These are phyloP conservation scores for Apis cerana DNA, from an alignment of 1,140 invertebrate genomes.

Conservation along the genomic window DNA sequence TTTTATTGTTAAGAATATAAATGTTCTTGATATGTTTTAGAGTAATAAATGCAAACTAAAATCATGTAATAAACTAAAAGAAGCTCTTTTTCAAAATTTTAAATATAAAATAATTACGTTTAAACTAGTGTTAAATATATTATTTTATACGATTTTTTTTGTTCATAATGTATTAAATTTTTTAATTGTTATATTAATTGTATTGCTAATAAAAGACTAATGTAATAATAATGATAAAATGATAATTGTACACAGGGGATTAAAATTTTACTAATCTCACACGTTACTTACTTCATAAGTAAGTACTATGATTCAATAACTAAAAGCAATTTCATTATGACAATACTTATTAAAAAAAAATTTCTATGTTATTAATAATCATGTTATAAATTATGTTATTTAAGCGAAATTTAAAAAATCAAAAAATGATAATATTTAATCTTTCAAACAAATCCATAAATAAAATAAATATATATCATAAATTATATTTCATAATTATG, in stretches of 20 bases:
- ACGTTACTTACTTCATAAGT: not conserved
- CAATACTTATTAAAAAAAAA: not conserved
- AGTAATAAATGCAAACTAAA: not conserved
- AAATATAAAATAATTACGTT: constrained; percentile 10
- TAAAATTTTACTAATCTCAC: not conserved
- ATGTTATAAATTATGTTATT: too few species aligned
- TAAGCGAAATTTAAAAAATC: not conserved
- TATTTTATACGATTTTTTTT: not conserved
- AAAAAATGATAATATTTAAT: not conserved
- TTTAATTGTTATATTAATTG: constrained; percentile 19
- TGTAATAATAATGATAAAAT: constrained; percentile 13
- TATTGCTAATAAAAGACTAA: constrained; percentile 6
- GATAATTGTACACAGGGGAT: constrained; percentile 9
- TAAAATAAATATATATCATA: not conserved
- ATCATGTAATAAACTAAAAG: not conserved
- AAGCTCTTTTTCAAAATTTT: not conserved
- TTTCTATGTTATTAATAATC: not conserved
- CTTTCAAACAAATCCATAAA: not conserved
- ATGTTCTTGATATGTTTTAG: not conserved
- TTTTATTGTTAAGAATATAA: not conserved
- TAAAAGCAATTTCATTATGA: not conserved
- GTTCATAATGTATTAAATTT: constrained; percentile 5
- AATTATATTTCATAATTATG: constrained; percentile 1
- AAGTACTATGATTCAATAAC: not conserved
- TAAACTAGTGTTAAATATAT: not conserved